phyloP scores from a whole-genome alignment of 2,888 invertebrate species.

The Diplazon laetatorius region DNA sequence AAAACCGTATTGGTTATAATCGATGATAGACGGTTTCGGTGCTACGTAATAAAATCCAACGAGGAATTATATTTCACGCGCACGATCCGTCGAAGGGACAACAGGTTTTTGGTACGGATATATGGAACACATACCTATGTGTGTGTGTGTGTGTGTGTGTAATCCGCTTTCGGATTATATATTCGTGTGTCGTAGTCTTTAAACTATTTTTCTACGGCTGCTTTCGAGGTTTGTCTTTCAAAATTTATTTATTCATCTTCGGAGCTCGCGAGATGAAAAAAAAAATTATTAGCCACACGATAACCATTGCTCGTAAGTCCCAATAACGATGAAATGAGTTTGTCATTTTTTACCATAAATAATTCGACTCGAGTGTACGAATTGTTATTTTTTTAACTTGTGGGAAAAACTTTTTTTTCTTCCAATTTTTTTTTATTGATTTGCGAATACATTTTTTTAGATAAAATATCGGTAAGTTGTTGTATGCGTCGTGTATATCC shows the following conservation, averaged over 20 bases:
- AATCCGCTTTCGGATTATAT: background rate
- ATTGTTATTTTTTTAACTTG: no score
- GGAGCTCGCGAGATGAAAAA: slow-evolving; percentile 13
- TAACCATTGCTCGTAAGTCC: background rate
- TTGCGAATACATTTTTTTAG: no score
- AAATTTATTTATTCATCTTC: background rate
- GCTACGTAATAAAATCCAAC: slow-evolving; percentile 46
- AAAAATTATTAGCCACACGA: background rate
- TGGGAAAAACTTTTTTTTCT: no score
- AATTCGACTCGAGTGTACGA: no score
- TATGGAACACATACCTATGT: slow-evolving; percentile 4
- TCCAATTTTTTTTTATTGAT: no score
- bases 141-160: background rate
- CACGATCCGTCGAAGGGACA: slow-evolving; percentile 34
- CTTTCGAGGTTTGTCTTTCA: slow-evolving; percentile 24
- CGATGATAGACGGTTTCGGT: slow-evolving; percentile 57
- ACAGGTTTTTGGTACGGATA: slow-evolving; percentile 52
- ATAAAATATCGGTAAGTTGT: no score
- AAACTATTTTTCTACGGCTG: background rate
- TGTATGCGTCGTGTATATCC: no score
- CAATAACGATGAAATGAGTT: background rate
- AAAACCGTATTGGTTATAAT: slow-evolving; percentile 58
- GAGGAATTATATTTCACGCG: slow-evolving; percentile 31
- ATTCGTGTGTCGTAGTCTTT: background rate
- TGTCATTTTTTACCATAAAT: background rate